A percentile compares a stretch with the other conserved stretches of the same genome.
These are phyloP conservation scores for Poicephalus gulielmi DNA, from an alignment of 2,113 vertebrate species.

Conservation along the genomic window DNA sequence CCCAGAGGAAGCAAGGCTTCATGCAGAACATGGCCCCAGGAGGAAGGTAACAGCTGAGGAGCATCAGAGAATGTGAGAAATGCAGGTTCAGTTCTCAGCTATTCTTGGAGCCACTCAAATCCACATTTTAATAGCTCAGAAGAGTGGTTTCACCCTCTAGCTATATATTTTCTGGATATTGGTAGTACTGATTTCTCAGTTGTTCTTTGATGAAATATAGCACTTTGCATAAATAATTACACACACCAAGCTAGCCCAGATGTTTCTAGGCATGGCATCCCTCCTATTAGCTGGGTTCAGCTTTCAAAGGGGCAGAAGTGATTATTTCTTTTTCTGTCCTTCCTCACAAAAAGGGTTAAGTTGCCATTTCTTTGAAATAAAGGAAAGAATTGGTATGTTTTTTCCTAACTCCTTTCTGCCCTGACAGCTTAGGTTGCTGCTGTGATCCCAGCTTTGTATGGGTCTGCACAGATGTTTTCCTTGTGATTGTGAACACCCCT, in stretches of 20 bases:
- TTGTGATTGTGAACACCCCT: not conserved
- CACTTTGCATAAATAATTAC: not conserved
- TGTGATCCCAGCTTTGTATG: not conserved
- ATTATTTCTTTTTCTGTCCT: not conserved
- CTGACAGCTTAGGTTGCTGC: not conserved
- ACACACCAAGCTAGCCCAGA: not conserved
- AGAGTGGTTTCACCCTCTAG: not conserved
- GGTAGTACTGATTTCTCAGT: not conserved
- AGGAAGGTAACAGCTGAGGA: not conserved
- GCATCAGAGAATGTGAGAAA: not conserved
- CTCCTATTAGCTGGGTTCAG: not conserved
- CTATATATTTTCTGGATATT: not conserved
- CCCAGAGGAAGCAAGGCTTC: not conserved
- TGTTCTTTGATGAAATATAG: not conserved
- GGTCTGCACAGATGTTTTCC: not conserved
- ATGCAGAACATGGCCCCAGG: not conserved
- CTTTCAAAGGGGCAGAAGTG: not conserved
- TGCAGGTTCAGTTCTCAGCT: not conserved
- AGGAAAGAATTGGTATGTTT: not conserved
- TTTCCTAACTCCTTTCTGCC: not conserved
- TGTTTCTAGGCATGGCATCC: not conserved
- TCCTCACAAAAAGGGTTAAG: not conserved
- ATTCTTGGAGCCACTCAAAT: not conserved
- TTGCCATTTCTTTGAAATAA: not conserved
- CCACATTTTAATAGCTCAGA: fast-evolving